A percentile compares a stretch with the other conserved stretches of the same genome.
Evolutionary conservation across 2,888 invertebrate genomes (phyloP).

Genomic region (Apamea sordens): DNA sequence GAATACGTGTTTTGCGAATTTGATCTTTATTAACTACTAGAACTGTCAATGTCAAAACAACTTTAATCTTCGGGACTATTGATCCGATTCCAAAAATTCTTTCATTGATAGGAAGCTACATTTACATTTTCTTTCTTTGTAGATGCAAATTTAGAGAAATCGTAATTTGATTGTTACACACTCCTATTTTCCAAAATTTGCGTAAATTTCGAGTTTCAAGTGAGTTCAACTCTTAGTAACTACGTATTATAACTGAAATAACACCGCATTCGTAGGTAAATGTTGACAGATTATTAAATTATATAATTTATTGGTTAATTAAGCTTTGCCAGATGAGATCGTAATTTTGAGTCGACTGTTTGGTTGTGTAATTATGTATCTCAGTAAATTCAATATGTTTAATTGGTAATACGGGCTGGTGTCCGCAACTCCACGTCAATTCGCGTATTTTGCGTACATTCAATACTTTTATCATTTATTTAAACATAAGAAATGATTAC

Average conservation of each 20-base stretch:
- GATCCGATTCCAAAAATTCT: no score
- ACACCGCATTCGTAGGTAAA: slow-evolving; percentile 23
- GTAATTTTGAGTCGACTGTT: background rate
- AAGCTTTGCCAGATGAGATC: slow-evolving; percentile 6
- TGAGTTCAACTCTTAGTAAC: slow-evolving; percentile 30
- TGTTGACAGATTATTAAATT: slow-evolving; percentile 22
- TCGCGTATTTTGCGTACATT: no score
- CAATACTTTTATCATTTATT: background rate
- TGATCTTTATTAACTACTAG: no score
- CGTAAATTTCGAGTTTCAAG: slow-evolving; percentile 3
- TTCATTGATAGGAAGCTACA: no score
- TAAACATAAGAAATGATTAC: background rate
- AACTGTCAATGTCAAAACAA: no score
- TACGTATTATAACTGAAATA: slow-evolving; percentile 33
- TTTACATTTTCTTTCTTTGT: background rate
- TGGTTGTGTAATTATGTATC: slow-evolving; percentile 12
- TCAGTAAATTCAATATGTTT: background rate
- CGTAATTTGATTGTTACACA: no score
- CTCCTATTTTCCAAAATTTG: background rate
- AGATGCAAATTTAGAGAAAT: no score
- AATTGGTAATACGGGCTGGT: no score
- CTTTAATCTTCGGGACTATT: no score
- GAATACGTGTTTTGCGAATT: no score
- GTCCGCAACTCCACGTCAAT: no score
- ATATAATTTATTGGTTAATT: slow-evolving; percentile 37